Evolutionary conservation across 2,888 invertebrate genomes (phyloP).

Genomic region (Zaprionus lineosus): DNA sequence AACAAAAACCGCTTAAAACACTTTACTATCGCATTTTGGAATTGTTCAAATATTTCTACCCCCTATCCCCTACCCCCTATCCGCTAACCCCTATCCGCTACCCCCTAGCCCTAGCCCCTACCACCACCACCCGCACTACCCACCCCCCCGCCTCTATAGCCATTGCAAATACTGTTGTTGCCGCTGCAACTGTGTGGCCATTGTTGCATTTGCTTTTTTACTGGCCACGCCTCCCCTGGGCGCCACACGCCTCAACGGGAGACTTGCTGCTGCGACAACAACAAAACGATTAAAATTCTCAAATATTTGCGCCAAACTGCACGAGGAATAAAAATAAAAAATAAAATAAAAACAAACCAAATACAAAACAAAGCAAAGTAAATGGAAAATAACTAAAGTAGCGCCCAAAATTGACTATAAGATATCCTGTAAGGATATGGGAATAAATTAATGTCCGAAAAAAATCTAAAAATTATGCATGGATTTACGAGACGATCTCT

Average conservation of each 20-base stretch:
- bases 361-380: neutral
- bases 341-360: neutral
- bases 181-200: neutral
- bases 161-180: neutral
- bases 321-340: conserved; percentile 23
- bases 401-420: no score
- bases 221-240: conserved; percentile 11
- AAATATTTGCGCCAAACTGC: conserved; percentile 69
- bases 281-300: conserved; percentile 77
- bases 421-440: no score
- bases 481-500: no score
- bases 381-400: conserved; percentile 28
- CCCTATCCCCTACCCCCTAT: conserved; percentile 15
- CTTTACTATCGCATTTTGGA: conserved; percentile 78
- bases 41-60: conserved; percentile 75
- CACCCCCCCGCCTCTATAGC: neutral
- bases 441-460: no score
- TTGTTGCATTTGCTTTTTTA: conserved; percentile 19
- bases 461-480: no score
- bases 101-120: neutral
- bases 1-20: conserved; percentile 78
- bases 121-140: neutral
- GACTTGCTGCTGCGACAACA: conserved; percentile 44
- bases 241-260: no score
- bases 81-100: neutral